phyloP scores from a whole-genome alignment of 2,888 invertebrate species.

The Sesamia inferens region DNA sequence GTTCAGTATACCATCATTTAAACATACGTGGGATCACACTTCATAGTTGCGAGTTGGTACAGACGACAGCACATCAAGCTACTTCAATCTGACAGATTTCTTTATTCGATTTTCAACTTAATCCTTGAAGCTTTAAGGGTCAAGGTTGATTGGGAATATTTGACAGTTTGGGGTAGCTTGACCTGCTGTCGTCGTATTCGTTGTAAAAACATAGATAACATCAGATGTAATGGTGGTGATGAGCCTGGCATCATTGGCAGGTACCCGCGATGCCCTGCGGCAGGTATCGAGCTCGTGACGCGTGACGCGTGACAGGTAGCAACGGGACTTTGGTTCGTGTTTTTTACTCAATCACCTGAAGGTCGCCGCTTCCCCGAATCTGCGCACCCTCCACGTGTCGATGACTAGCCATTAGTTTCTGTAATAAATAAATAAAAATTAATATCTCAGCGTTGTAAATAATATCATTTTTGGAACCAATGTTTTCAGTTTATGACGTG shows the following conservation, averaged over 20 bases:
- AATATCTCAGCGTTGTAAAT: slow-evolving; percentile 54
- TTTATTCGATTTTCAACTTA: no score
- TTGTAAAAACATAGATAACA: slow-evolving; percentile 4
- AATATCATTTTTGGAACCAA: slow-evolving; percentile 55
- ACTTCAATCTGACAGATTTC: no score
- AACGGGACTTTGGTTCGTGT: slow-evolving; percentile 48
- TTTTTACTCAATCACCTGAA: slow-evolving; percentile 63
- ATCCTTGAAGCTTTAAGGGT: no score
- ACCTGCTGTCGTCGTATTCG: no score
- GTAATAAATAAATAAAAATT: slow-evolving; percentile 64
- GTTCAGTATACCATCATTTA: background rate
- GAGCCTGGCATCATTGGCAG: slow-evolving; percentile 13
- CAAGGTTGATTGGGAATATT: no score
- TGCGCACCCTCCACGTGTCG: slow-evolving; percentile 55
- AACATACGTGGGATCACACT: background rate
- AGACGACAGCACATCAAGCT: no score
- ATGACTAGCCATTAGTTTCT: slow-evolving; percentile 62
- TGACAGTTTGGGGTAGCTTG: no score
- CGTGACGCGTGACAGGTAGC: slow-evolving; percentile 63
- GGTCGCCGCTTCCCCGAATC: slow-evolving; percentile 68
- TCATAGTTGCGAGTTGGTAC: no score
- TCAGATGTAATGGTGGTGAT: slow-evolving; percentile 28
- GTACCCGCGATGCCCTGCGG: background rate
- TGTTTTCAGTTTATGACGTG: slow-evolving; percentile 7
- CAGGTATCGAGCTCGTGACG: slow-evolving; percentile 48